These are phyloP conservation scores for Harpalus rubripes DNA, from an alignment of 2,888 invertebrate genomes.

Conservation along the genomic window DNA sequence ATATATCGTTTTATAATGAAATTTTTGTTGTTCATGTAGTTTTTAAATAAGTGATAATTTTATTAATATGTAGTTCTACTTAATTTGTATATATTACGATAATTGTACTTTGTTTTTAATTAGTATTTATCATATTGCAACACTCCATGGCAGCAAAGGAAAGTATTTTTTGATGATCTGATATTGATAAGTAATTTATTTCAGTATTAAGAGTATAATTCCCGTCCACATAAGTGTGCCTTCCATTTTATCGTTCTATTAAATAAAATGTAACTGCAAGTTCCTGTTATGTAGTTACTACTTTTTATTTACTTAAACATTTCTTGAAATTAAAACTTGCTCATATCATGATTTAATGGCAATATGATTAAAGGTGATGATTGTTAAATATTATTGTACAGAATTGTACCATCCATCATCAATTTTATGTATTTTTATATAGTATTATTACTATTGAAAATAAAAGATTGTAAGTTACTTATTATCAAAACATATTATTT, in stretches of 20 bases:
- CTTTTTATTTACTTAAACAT: slow-evolving; percentile 43
- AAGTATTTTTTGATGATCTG: slow-evolving; percentile 61
- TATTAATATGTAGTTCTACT: slow-evolving; percentile 46
- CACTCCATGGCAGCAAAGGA: slow-evolving; percentile 63
- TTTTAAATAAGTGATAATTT: slow-evolving; percentile 56
- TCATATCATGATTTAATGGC: slow-evolving; percentile 56
- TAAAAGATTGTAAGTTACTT: slow-evolving; percentile 52
- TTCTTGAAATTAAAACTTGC: slow-evolving; percentile 20
- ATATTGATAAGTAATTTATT: slow-evolving; percentile 63
- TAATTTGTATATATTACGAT: slow-evolving; percentile 52
- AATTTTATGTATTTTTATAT: slow-evolving; percentile 53
- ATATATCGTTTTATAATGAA: slow-evolving; percentile 39
- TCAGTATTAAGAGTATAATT: slow-evolving; percentile 59
- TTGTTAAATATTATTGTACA: slow-evolving; percentile 46
- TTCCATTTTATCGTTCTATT: slow-evolving; percentile 38
- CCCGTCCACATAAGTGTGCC: slow-evolving; percentile 63
- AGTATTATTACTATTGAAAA: slow-evolving; percentile 56
- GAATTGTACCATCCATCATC: slow-evolving; percentile 42
- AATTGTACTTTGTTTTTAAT: slow-evolving; percentile 35
- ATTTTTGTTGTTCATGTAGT: slow-evolving; percentile 49
- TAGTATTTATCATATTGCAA: slow-evolving; percentile 42
- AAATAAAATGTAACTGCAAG: slow-evolving; percentile 55
- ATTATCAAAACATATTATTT: slow-evolving; percentile 25
- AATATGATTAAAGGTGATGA: slow-evolving; percentile 49
- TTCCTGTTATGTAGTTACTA: slow-evolving; percentile 60